These are phyloP conservation scores for Gymnoscelis rufifasciata DNA, from an alignment of 2,888 invertebrate species.

Conservation along the genomic window DNA sequence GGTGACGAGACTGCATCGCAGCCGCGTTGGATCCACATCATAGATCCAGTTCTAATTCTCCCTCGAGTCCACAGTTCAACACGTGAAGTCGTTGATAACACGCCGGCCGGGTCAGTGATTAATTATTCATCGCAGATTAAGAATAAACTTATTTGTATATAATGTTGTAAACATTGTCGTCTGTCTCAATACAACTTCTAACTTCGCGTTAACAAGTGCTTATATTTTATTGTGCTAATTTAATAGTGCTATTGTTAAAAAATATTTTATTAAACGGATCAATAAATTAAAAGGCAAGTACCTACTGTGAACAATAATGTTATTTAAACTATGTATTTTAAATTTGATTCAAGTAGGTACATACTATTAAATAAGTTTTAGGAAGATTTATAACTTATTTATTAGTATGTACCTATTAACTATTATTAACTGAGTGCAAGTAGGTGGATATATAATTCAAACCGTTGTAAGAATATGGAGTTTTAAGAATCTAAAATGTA, in stretches of 20 bases:
- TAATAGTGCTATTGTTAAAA: too few relatives aligned
- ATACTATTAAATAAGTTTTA: too few relatives aligned
- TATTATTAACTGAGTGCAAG: too few relatives aligned
- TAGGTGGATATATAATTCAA: too few relatives aligned
- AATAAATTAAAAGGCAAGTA: not conserved
- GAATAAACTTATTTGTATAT: constrained; percentile 24
- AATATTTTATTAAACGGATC: not conserved
- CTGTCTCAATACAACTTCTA: constrained; percentile 20
- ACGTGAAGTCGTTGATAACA: constrained; percentile 46
- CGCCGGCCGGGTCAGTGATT: constrained; percentile 30
- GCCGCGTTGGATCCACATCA: not conserved
- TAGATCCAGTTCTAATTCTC: not conserved
- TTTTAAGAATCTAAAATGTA: too few relatives aligned
- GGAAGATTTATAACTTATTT: too few relatives aligned
- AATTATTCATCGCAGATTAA: constrained; percentile 20
- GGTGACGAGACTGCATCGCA: not conserved
- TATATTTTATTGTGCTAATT: constrained; percentile 1
- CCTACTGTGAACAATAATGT: not conserved
- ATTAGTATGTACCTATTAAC: too few relatives aligned
- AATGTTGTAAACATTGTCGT: constrained; percentile 20
- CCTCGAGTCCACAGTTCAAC: constrained; percentile 45
- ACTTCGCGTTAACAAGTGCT: constrained; percentile 11
- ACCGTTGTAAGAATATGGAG: too few relatives aligned
- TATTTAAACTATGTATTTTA: too few relatives aligned
- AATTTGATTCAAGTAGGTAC: too few relatives aligned